Percentiles rank a stretch among this genome's conserved stretches.
Evolutionary conservation across 1,140 invertebrate genomes (phyloP).

Genomic region (Drosophila elegans): DNA sequence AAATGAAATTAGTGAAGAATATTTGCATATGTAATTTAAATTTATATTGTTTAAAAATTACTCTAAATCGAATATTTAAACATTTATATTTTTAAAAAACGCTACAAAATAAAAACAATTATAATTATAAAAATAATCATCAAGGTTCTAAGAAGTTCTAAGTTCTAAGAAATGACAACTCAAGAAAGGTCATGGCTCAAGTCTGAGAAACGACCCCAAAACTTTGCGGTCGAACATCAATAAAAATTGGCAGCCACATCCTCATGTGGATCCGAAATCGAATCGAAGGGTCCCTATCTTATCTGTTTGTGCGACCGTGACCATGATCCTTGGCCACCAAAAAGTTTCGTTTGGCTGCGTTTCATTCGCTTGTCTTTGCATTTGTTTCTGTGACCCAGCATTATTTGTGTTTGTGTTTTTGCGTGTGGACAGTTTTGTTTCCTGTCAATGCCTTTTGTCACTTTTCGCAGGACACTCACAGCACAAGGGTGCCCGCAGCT

Average conservation of each 20-base stretch:
- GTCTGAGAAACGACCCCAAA: constrained; percentile 30
- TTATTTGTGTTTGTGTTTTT: constrained; percentile 26
- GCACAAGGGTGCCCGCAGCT: constrained; percentile 38
- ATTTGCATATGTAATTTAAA: too few relatives aligned
- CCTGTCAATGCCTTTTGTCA: constrained; percentile 63
- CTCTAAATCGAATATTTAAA: too few relatives aligned
- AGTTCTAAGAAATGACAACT: constrained; percentile 23
- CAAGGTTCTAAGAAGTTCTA: too few relatives aligned
- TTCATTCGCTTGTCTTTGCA: constrained; percentile 17
- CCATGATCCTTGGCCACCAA: constrained; percentile 53
- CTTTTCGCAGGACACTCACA: constrained; percentile 23
- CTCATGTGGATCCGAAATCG: constrained; percentile 2
- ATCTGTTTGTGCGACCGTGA: constrained; percentile 50
- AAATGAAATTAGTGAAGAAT: too few relatives aligned
- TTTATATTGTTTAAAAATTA: too few relatives aligned
- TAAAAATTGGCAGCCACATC: constrained; percentile 54
- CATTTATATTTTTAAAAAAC: too few relatives aligned
- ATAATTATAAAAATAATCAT: too few relatives aligned
- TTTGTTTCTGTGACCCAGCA: constrained; percentile 10
- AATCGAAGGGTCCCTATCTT: constrained; percentile 54
- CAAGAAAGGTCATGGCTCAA: constrained; percentile 22
- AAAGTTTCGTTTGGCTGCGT: constrained; percentile 36
- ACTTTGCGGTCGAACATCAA: constrained; percentile 62
- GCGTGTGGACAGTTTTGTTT: constrained; percentile 54
- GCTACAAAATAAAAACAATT: too few relatives aligned